Base-by-base conservation (phyloP, 2,888 invertebrate genomes). In the Drosophila anomelani region DNA sequence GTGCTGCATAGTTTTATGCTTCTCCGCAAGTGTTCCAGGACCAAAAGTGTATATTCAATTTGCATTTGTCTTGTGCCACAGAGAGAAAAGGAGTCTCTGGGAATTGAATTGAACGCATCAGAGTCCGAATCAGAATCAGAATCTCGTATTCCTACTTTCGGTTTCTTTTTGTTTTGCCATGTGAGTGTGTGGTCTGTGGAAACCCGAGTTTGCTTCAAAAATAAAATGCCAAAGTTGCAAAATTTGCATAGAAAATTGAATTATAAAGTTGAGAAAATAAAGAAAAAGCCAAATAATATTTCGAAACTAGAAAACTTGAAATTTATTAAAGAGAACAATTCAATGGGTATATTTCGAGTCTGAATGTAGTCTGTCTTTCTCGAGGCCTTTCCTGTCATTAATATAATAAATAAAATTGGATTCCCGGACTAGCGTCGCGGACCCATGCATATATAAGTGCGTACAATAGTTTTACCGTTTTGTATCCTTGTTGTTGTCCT, bases 371-470 rank as follows among this genome's bases (percentile, higher is more conserved):
- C 3, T 9, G 15, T 17, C 12, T 26, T 36, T 34, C 26, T 47
- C 23, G 3, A 17, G 23, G 17, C 53, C 53, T 60, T 62, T 34
- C 13, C 36, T 32, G 49, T 59, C 72, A 55, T 64, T 73, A 76
- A 75, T 70, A 46, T 75, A 75, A 70, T 75, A 76, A 84, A 86
- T 86, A 86, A 86, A 84, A 86, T 84, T 78, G 84, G 81, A 86
- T 84, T 73, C 71, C 63, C 41, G 76, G 72, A 68, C 46, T 60
- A 66, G 63, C 56, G 61, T 66, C 69, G 63, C 56, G 61, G 23
- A 68, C 69, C 57, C 71, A 46, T 51, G 61, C 66, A 74, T 61
- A 75, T 54, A 69, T 51, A 69, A 57, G 53, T 73, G 66, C 74
- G 74, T 69, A 85, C 81, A 79, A 83, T 83, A 83, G 83, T 85